phyloP scores from a whole-genome alignment of 2,888 invertebrate genomes.

The Drosophila mimetica region DNA sequence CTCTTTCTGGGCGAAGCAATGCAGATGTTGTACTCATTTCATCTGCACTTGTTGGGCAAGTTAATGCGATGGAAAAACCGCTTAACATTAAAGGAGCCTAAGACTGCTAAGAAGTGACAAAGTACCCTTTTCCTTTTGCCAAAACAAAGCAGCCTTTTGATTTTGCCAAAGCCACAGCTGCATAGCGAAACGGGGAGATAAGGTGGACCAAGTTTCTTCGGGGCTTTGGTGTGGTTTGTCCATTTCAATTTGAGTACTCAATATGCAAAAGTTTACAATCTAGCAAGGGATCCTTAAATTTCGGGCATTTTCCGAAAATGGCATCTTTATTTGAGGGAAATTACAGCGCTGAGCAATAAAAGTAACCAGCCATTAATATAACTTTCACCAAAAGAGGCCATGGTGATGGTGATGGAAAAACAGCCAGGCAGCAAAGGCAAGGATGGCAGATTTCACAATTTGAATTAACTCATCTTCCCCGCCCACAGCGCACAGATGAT shows the following conservation, averaged over 20 bases:
- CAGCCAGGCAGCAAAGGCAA: not conserved
- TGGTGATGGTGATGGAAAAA: conserved; percentile 17
- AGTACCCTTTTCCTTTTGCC: conserved; percentile 23
- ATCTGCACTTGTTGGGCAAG: not conserved
- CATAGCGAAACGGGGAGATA: not conserved
- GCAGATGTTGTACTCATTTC: not conserved
- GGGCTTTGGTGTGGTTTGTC: not conserved
- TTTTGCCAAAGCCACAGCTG: conserved; percentile 2
- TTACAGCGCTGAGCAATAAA: conserved; percentile 34
- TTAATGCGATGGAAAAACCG: conserved; percentile 10
- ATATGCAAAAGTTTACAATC: not conserved
- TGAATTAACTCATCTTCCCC: conserved; percentile 46
- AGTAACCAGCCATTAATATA: conserved; percentile 63
- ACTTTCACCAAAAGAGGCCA: conserved; percentile 25
- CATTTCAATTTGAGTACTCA: not conserved
- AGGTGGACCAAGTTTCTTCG: not conserved
- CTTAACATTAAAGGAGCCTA: conserved; percentile 25
- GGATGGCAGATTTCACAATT: conserved; percentile 32
- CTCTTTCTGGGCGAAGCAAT: not conserved
- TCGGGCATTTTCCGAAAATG: not conserved
- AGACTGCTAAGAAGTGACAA: conserved; percentile 40
- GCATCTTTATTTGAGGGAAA: not conserved
- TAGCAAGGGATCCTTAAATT: not conserved
- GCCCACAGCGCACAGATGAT: conserved; percentile 12
- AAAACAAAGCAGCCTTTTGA: conserved; percentile 17